These are phyloP conservation scores for Cervus canadensis DNA, from an alignment of 2,113 vertebrate species.

Conservation along the genomic window DNA sequence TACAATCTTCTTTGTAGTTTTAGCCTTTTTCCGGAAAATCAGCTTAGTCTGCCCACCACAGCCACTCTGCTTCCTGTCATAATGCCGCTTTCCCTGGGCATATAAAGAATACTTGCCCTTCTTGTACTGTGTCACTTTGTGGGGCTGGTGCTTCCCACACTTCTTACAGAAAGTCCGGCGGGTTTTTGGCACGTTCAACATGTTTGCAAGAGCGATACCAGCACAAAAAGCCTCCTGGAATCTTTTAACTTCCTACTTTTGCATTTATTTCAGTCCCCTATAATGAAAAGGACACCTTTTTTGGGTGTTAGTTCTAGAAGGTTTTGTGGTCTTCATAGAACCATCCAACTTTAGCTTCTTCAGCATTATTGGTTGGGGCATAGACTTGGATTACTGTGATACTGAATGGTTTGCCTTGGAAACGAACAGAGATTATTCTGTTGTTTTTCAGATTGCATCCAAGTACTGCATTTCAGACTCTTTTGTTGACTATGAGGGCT, in stretches of 20 bases:
- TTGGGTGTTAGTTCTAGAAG: neutral
- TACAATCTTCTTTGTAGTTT: too few relatives aligned
- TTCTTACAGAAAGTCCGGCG: too few relatives aligned
- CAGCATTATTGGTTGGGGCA: neutral
- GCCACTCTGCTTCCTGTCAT: too few relatives aligned
- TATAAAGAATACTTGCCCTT: too few relatives aligned
- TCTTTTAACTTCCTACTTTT: neutral
- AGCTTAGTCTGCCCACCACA: too few relatives aligned
- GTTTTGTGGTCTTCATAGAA: neutral
- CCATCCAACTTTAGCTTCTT: neutral
- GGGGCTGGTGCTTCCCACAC: too few relatives aligned
- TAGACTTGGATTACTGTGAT: neutral
- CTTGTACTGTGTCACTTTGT: too few relatives aligned
- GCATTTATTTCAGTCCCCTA: neutral
- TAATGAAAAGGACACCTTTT: neutral
- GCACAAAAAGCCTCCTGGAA: neutral
- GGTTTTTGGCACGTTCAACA: too few relatives aligned
- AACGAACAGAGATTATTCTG: neutral
- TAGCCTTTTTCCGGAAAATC: too few relatives aligned
- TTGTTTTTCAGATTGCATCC: neutral
- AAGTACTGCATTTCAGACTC: neutral
- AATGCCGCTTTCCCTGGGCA: too few relatives aligned
- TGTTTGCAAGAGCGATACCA: too few relatives aligned
- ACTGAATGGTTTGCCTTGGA: neutral
- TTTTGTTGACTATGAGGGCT: neutral